Base-by-base conservation (phyloP, 2,888 invertebrate genomes). In the Sympetrum striolatum region DNA sequence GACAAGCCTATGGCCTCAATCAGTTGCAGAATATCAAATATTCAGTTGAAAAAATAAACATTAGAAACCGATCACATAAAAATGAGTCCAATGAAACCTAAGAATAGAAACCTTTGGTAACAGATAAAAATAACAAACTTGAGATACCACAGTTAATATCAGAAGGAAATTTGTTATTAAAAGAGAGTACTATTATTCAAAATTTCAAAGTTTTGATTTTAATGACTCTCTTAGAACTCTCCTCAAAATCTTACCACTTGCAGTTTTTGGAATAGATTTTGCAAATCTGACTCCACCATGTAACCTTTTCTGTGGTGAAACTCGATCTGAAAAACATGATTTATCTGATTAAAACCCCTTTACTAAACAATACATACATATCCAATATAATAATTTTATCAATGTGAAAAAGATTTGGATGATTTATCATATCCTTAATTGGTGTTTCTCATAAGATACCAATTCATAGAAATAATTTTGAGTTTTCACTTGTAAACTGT, bases 221-320 rank as follows among this genome's bases (percentile, higher is more conserved):
- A 58, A 35, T 35, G 94, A 93, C 91, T 95, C 94, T 92, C 94
- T 95, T 90, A 96, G 93, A 81, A 94, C 94, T 91, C 96, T 95
- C 91, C 97, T 94, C 73, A 98, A 94, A 92, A 98, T 97, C 94
- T 97, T 98, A 8, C 98, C 98, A 58, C 96, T 96, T 0, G 96
- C 95, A 92, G 96, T 97, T 93, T 96, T 97, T 37, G 97, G 97
- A 93, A 97, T 96, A 92, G 95, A 95, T n/a, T 96, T 94, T 0
- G 97, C 93, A 93, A 98, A 97, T 91, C 95, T 94, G 2, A 97
- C 96, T 8, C 97, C 97, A 25, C 97, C 98, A 91, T 96, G 95
- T 86, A 98, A 94, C 92, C 95, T 95, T 93, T 98, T 98, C 90
- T 96, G 96, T 10, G 96, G 95, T 0, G 97, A 97, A 2, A 97